A percentile compares a stretch with the other conserved stretches of the same genome.
Conservation (phyloP, 2,888 invertebrate species). For the Micropterix aruncella region DNA sequence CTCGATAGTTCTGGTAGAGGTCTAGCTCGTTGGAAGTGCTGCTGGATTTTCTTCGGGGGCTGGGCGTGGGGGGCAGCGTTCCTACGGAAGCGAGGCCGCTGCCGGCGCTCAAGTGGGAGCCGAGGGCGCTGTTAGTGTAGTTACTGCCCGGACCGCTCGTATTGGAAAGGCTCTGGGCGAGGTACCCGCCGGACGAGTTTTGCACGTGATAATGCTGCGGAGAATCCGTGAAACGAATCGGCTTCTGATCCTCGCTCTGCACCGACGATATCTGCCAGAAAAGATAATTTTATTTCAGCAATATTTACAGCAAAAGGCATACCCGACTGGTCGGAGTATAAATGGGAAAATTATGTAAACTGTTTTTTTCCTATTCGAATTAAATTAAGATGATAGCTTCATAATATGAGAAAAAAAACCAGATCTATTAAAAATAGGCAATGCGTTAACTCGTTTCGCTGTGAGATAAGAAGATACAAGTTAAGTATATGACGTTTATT, state of each 20-base stretch:
- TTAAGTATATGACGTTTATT: too few relatives aligned
- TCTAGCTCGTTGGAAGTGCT: conserved; percentile 60
- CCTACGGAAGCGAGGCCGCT: conserved; percentile 20
- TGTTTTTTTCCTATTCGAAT: not conserved
- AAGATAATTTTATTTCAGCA: not conserved
- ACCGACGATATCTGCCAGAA: conserved; percentile 25
- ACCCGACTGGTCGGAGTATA: too few relatives aligned
- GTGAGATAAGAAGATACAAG: too few relatives aligned
- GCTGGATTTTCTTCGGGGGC: conserved; percentile 60
- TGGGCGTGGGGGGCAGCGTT: conserved; percentile 44
- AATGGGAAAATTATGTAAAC: not conserved
- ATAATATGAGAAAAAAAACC: too few relatives aligned
- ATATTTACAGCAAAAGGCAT: too few relatives aligned
- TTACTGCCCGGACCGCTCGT: conserved; percentile 39
- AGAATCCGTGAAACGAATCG: conserved; percentile 60
- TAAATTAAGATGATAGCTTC: too few relatives aligned
- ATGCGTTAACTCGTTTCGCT: too few relatives aligned
- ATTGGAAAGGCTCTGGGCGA: conserved; percentile 32
- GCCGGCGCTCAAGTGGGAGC: conserved; percentile 15
- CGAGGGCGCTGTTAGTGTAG: conserved; percentile 24
- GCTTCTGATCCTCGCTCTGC: conserved; percentile 43
- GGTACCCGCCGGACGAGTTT: conserved; percentile 18
- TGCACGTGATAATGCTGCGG: conserved; percentile 43
- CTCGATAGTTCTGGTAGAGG: conserved; percentile 36
- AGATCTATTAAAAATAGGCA: too few relatives aligned